Evolutionary conservation across 2,888 invertebrate genomes (phyloP), one percentile per base, ranked within the genome.

Genomic region (Villa cingulata): DNA sequence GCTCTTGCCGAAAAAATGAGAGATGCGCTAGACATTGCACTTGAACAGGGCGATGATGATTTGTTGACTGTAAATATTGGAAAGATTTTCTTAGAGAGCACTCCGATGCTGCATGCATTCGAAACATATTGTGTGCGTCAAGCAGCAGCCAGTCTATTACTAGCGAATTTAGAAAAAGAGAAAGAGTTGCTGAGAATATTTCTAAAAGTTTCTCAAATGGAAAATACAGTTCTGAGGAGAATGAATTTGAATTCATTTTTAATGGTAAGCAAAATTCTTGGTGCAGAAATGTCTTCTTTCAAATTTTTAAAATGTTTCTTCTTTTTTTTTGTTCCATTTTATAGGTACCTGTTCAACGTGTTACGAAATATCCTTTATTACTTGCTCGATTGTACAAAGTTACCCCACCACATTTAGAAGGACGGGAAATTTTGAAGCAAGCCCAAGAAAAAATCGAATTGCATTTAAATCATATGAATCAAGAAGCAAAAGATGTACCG

Each of bases 211-310:
- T 94, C 94, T 36, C 95, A 95, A 74, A 91, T 92, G 86, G 95
- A 95, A 69, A 95, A 95, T 67, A 80, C 87, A 18, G 84, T 91
- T 53, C 72, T 95, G 56, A 75, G 95, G 57, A 76, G 94, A 58
- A 95, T 95, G 94, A 94, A 94, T 68, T 75, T 96, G 42, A 91
- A 94, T 71, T 92, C 95, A n/a, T 96, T 95, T 71, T 78, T 95
- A 48, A 95, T 95, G 92, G 92, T 89, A 67, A 68, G 36, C 5
- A 14, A 2, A 16, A 5, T 36, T 36, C 14, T 15, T 3, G 12
- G 34, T 15, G 14, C 12, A 9, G 4, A 12, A 14, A 34, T 34
- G 12, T 15, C 34, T 34, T 34, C 4, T 7, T 34, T 15, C 34
- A 36, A 36, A n/a, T 18, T 18, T 19, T 19, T 7, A n/a, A n/a